Evolutionary conservation across 2,888 invertebrate species (phyloP).

Genomic region (Tetramorium bicarinatum): DNA sequence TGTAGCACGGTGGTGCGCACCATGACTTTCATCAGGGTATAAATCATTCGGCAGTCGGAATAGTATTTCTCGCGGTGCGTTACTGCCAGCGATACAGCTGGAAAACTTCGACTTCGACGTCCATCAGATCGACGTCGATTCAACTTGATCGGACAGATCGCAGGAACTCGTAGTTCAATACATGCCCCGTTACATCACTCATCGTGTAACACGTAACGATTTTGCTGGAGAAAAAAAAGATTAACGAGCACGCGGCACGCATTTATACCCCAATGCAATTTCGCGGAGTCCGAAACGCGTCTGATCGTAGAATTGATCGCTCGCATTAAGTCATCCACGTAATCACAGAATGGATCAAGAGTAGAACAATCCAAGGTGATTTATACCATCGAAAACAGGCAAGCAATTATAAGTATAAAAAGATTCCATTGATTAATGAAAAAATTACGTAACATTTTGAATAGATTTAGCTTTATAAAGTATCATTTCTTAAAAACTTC

Average conservation of each 20-base stretch:
- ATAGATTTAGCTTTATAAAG: not conserved
- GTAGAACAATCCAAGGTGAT: not conserved
- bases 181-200: constrained; percentile 31
- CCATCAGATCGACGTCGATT: constrained; percentile 5
- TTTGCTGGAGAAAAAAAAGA: not conserved
- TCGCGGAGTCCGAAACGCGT: constrained; percentile 14
- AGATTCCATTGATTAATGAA: not conserved
- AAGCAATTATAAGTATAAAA: not conserved
- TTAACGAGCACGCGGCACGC: constrained; percentile 11
- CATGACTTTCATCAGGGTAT: constrained; percentile 51
- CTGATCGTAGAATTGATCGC: constrained; percentile 5
- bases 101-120: constrained; percentile 34
- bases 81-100: not conserved
- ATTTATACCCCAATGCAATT: constrained; percentile 10
- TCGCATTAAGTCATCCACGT: constrained; percentile 8
- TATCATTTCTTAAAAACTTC: not conserved
- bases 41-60: constrained; percentile 55
- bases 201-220: constrained; percentile 27
- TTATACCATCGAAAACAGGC: not conserved
- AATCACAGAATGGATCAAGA: not conserved
- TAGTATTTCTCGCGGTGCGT: constrained; percentile 44
- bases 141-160: constrained; percentile 22
- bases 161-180: constrained; percentile 12
- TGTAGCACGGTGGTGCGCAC: constrained; percentile 5
- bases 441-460: constrained; percentile 11